Base-by-base conservation (phyloP, 2,113 vertebrate species). In the Gymnocephalus cernua region DNA sequence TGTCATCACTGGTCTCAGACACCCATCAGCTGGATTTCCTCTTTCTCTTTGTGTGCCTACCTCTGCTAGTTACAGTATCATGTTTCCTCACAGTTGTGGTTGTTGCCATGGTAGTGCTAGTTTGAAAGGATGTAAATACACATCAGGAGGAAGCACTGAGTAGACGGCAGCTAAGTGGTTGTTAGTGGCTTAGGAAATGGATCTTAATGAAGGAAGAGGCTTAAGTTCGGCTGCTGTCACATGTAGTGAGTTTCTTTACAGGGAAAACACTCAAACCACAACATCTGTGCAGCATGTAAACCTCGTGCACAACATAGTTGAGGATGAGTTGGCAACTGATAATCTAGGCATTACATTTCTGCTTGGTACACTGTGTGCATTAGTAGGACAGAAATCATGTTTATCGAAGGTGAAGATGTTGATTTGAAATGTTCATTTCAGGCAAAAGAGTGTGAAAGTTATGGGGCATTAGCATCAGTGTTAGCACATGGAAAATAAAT, bases 1-100 rank as follows among this genome's bases (percentile, higher is more conserved):
- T 92, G 90, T 94, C 93, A 94, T 86, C 91, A 80, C 87, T 57
- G 79, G 69, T 82, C 81, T 92, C 89, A 90, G 75, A 80, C 71
- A n/a, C 3, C 65, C 79, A 78, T 86, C 92, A 68, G 74, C 59
- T 77, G 89, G 93, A 94, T 92, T 94, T 93, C 81, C 93, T 88
- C 77, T 63, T 54, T 77, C 79, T 56, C 78, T 72, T 73, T 21
- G 19, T 58, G 23, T 35, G 25, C 15, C 61, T 38, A 9, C 64
- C 38, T 77, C 68, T 51, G 84, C 77, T 84, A 82, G 83, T 84
- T 76, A 81, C 86, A 64, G 75, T 80, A 4, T 93, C 81, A 12
- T 61, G 81, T 93, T 93, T 89, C 91, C 77, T 80, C 62, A 35
- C 80, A 51, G 58, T 58, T 71, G 61, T 77, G 74, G 66, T 65